These are phyloP conservation scores for Sceloporus undulatus DNA, from an alignment of 2,113 vertebrate genomes.

Conservation along the genomic window DNA sequence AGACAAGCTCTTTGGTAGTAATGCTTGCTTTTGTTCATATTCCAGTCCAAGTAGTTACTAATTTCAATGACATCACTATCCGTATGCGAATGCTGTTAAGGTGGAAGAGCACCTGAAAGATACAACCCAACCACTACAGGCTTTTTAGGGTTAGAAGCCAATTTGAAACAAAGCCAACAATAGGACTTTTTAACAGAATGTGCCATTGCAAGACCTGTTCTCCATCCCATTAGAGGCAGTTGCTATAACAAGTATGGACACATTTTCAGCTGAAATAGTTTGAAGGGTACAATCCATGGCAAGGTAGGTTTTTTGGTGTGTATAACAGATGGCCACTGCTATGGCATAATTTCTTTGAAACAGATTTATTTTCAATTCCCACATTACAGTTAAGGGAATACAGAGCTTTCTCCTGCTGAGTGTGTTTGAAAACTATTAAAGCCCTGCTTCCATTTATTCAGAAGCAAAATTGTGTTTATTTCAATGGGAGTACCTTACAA, in stretches of 20 bases:
- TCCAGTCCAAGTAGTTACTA: neutral
- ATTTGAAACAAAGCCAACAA: neutral
- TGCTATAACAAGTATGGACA: neutral
- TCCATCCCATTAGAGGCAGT: neutral
- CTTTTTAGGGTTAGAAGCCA: neutral
- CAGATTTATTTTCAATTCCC: neutral
- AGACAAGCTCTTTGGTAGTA: neutral
- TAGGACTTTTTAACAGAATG: neutral
- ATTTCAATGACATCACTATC: neutral
- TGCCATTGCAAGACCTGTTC: neutral
- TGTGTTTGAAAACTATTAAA: neutral
- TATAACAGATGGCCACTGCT: neutral
- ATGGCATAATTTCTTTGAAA: neutral
- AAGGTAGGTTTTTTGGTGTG: neutral
- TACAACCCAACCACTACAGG: neutral
- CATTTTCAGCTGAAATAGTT: neutral
- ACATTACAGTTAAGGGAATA: neutral
- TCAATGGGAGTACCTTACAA: neutral
- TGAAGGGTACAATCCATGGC: neutral
- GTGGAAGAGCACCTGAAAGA: too few species aligned
- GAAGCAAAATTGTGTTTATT: conserved; percentile 3
- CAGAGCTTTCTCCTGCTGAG: neutral
- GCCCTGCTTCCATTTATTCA: conserved; percentile 1
- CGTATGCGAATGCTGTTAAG: neutral
- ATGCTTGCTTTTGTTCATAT: neutral